Conservation (phyloP, 2,113 vertebrate genomes). For the Mola mola region DNA sequence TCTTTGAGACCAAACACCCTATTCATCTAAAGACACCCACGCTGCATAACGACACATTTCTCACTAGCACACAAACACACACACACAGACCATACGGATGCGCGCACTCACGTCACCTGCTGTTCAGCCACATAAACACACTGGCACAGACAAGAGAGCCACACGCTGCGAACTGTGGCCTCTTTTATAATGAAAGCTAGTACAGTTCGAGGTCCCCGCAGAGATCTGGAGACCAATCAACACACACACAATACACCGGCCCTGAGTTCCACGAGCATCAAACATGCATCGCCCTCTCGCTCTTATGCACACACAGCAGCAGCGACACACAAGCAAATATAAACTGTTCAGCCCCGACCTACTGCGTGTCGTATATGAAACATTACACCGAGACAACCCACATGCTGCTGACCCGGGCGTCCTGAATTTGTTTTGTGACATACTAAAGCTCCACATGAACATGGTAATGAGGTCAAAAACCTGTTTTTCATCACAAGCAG, state of each 20-base stretch:
- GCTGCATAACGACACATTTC: slow-evolving; percentile 5
- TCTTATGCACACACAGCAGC: too few relatives aligned
- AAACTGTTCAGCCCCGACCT: too few relatives aligned
- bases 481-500: too few relatives aligned
- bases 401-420: too few relatives aligned
- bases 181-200: slow-evolving; percentile 51
- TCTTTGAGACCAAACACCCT: slow-evolving; percentile 12
- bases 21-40: slow-evolving; percentile 4
- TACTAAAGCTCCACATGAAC: too few relatives aligned
- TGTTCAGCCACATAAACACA: slow-evolving; percentile 3
- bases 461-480: too few relatives aligned
- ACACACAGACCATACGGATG: neutral
- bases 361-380: too few relatives aligned
- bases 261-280: too few relatives aligned
- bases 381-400: too few relatives aligned
- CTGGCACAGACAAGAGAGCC: slow-evolving; percentile 6
- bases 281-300: too few relatives aligned
- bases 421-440: too few relatives aligned
- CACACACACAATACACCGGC: neutral
- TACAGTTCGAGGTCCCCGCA: slow-evolving; percentile 23
- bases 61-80: neutral
- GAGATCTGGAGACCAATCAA: slow-evolving; percentile 49
- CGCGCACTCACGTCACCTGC: slow-evolving; percentile 7
- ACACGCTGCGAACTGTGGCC: slow-evolving; percentile 31
- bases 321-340: too few relatives aligned